Evolutionary conservation across 1,140 invertebrate species (phyloP).

Genomic region (Scaptomyza hsui): DNA sequence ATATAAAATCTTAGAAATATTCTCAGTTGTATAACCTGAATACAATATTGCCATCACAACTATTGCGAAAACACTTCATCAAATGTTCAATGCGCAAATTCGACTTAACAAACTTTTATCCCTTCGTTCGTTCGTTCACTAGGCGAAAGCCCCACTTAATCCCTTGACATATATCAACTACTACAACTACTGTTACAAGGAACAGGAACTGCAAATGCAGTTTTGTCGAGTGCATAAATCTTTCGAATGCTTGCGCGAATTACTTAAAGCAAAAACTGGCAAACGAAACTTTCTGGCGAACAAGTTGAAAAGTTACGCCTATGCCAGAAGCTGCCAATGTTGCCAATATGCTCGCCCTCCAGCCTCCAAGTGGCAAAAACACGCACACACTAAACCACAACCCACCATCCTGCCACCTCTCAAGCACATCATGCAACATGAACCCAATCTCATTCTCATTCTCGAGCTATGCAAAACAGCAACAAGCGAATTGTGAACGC

Average conservation of each 20-base stretch:
- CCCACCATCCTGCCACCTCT: conserved; percentile 3
- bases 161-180: conserved; percentile 48
- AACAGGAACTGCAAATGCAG: conserved; percentile 31
- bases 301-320: conserved; percentile 71
- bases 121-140: not conserved
- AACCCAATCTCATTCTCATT: conserved; percentile 10
- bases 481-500: conserved; percentile 73
- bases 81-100: conserved; percentile 1
- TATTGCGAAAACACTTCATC: conserved; percentile 9
- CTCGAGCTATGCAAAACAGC: conserved; percentile 68
- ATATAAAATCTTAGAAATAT: not conserved
- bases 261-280: conserved; percentile 63
- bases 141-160: conserved; percentile 54
- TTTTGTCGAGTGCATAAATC: conserved; percentile 65
- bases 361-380: conserved; percentile 20
- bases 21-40: not conserved
- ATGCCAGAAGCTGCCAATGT: conserved; percentile 64
- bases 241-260: conserved; percentile 61
- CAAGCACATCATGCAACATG: conserved; percentile 9
- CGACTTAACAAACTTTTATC: conserved; percentile 2
- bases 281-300: conserved; percentile 54
- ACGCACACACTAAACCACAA: conserved; percentile 13
- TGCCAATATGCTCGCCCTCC: conserved; percentile 51
- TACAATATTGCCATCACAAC: not conserved
- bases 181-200: conserved; percentile 5